These are phyloP conservation scores for Chloroceryle inda DNA, from an alignment of 2,797 vertebrate species.

Conservation along the genomic window DNA sequence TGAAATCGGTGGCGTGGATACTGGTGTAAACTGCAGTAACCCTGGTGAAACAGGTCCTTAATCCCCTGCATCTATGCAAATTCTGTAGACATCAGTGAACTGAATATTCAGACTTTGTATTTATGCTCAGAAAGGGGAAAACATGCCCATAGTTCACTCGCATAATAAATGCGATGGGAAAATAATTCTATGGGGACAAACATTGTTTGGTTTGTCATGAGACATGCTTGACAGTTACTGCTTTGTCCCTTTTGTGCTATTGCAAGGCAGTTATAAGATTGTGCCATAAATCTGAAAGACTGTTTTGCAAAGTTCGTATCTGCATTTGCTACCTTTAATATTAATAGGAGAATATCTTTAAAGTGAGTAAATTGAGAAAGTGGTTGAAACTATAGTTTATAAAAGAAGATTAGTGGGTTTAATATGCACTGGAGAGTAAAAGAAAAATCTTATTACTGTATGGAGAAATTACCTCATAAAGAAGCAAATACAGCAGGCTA, in stretches of 20 bases:
- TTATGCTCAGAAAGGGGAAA: conserved; percentile 76
- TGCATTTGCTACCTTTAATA: conserved; percentile 86
- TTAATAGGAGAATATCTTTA: conserved; percentile 87
- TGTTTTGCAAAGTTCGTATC: conserved; percentile 84
- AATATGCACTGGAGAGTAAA: conserved; percentile 99
- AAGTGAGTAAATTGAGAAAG: conserved; percentile 89
- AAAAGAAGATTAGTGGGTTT: conserved; percentile 99
- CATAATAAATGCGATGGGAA: conserved; percentile 76
- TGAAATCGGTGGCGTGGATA: background rate
- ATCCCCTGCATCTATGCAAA: conserved; percentile 1
- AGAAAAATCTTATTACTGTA: conserved; percentile 98
- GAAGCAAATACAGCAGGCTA: conserved; percentile 98
- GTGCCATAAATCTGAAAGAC: conserved; percentile 80
- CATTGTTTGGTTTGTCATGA: conserved; percentile 80
- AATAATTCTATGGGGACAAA: conserved; percentile 76
- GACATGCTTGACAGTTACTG: conserved; percentile 76
- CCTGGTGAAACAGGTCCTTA: background rate
- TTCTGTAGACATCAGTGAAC: conserved; percentile 59
- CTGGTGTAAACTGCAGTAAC: background rate
- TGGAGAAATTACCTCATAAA: conserved; percentile 99
- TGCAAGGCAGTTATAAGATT: conserved; percentile 74
- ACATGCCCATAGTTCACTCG: conserved; percentile 71
- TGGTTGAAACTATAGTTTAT: conserved; percentile 91
- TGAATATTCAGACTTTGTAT: conserved; percentile 73
- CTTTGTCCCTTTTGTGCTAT: conserved; percentile 77